These are phyloP conservation scores for Homalodisca vitripennis DNA, from an alignment of 1,140 invertebrate species.

Conservation along the genomic window DNA sequence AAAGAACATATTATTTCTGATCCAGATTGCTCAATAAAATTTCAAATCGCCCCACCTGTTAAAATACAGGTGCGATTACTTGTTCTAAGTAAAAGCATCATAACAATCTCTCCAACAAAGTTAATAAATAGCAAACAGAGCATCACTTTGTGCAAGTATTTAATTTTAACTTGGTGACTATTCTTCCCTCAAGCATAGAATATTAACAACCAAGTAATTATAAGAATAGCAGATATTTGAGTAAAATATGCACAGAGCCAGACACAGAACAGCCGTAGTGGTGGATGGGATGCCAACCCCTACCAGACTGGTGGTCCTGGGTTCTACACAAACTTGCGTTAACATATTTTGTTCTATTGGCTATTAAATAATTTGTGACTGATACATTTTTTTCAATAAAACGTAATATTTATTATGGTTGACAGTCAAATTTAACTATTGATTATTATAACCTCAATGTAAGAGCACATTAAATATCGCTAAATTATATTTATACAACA, in stretches of 20 bases:
- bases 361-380: not conserved
- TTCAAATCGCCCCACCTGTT: too few relatives aligned
- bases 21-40: too few relatives aligned
- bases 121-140: not conserved
- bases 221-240: not conserved
- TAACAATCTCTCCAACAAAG: not conserved
- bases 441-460: not conserved
- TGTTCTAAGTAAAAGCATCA: not conserved
- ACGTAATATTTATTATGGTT: not conserved
- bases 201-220: not conserved
- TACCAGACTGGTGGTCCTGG: constrained; percentile 47
- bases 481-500: not conserved
- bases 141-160: not conserved
- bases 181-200: too few relatives aligned
- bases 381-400: not conserved
- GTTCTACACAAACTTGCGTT: not conserved
- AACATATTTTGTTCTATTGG: not conserved
- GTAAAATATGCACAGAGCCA: constrained; percentile 3
- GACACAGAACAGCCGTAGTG: constrained; percentile 28
- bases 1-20: too few relatives aligned
- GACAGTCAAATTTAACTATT: not conserved
- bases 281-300: constrained; percentile 63
- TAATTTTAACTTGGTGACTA: too few relatives aligned
- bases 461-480: not conserved
- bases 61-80: not conserved